These are phyloP conservation scores for Nasua narica DNA, from an alignment of 2,797 vertebrate genomes.

Conservation along the genomic window DNA sequence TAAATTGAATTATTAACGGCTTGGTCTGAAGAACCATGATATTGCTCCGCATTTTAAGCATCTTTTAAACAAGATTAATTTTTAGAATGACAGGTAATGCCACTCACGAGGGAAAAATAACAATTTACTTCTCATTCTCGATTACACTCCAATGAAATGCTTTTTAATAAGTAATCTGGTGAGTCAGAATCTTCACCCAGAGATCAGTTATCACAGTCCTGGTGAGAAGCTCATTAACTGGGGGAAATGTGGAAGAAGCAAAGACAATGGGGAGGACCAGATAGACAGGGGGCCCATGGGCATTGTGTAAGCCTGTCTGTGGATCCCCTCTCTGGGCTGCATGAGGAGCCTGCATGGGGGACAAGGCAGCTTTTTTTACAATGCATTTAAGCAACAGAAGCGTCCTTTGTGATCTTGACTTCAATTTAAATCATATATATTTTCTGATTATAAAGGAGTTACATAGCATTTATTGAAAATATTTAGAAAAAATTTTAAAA, in stretches of 20 bases:
- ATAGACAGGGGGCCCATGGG: background rate
- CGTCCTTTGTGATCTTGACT: background rate
- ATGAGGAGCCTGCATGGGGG: background rate
- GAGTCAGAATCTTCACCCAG: constrained; percentile 56
- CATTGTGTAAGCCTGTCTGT: rapidly evolving
- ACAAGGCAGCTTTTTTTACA: background rate
- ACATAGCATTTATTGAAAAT: background rate
- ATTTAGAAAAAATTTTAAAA: background rate
- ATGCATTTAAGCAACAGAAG: background rate
- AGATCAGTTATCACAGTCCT: constrained; percentile 40
- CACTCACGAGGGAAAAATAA: constrained; percentile 65
- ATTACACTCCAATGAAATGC: no score
- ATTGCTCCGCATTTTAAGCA: constrained; percentile 35
- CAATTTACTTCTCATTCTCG: constrained; percentile 56
- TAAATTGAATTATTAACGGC: constrained; percentile 37
- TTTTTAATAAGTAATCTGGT: no score
- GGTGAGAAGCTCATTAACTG: background rate
- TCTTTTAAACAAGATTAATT: constrained; percentile 68
- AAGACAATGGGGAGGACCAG: background rate
- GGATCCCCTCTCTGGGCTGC: background rate
- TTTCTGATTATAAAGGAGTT: background rate
- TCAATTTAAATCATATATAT: background rate
- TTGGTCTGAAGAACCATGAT: background rate
- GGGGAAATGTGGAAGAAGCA: background rate
- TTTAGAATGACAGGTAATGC: constrained; percentile 64